Conservation (phyloP, 2,113 vertebrate species). For the Rynchops niger region DNA sequence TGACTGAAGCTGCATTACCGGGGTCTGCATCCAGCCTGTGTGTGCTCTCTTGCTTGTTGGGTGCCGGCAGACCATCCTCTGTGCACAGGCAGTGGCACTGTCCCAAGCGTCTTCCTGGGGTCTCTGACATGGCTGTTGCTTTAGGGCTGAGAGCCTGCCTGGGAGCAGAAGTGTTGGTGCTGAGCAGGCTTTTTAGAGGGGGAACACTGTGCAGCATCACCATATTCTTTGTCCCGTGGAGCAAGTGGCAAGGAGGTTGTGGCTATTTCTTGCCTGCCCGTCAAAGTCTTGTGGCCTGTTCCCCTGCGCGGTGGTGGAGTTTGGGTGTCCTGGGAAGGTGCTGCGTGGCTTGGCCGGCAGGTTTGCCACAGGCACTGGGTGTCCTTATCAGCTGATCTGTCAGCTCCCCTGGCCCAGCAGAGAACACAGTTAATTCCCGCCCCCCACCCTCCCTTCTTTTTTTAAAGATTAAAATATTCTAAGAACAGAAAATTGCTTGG, state of each 20-base stretch:
- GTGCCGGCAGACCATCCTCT: neutral
- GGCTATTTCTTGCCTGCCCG: neutral
- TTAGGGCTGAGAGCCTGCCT: neutral
- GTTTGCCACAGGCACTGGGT: neutral
- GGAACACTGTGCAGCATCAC: neutral
- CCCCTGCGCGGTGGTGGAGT: neutral
- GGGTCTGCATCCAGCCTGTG: neutral
- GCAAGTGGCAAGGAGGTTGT: neutral
- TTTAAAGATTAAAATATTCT: neutral
- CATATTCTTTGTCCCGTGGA: neutral
- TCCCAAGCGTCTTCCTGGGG: neutral
- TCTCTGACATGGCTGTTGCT: accelerated
- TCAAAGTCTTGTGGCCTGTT: neutral
- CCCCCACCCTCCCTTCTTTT: neutral
- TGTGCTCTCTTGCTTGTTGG: neutral
- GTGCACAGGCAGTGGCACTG: neutral
- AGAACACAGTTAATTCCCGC: neutral
- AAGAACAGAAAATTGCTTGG: neutral
- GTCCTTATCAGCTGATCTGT: neutral
- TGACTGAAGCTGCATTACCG: neutral
- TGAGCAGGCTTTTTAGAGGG: neutral
- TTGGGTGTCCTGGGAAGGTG: neutral
- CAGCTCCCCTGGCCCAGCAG: neutral
- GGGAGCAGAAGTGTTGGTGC: neutral
- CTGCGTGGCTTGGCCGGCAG: neutral